Evolutionary conservation across 2,888 invertebrate genomes (phyloP).

Genomic region (Unio pictorum): DNA sequence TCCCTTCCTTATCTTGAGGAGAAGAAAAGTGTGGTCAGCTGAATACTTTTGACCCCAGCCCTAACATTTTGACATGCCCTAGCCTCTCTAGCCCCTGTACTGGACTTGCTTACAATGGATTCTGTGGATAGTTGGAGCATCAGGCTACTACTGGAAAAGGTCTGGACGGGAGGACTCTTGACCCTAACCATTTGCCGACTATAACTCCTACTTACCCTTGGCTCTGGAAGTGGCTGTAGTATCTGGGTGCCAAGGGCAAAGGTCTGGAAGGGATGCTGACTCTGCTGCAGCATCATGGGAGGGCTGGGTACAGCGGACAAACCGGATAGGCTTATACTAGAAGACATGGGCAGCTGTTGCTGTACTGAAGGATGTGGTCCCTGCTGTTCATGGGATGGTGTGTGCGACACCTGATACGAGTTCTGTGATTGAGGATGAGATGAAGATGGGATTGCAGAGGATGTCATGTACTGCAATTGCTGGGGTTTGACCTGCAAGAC

Average conservation of each 20-base stretch:
- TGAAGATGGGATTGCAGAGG: constrained; percentile 3
- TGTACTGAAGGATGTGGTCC: neutral
- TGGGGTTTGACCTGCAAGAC: constrained; percentile 80
- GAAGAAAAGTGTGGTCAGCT: too few species aligned
- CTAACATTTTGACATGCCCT: too few species aligned
- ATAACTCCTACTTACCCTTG: constrained; percentile 46
- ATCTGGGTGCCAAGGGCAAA: constrained; percentile 79
- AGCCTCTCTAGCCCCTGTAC: too few species aligned
- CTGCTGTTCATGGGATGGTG: constrained; percentile 4
- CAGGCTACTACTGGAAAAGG: too few species aligned
- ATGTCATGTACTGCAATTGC: constrained; percentile 75
- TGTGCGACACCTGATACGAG: neutral
- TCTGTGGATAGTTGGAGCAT: too few species aligned
- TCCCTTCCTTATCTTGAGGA: too few species aligned
- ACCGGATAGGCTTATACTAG: constrained; percentile 12
- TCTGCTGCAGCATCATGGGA: constrained; percentile 39
- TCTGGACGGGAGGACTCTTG: too few species aligned
- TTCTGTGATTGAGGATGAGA: constrained; percentile 1
- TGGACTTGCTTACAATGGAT: too few species aligned
- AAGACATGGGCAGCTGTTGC: constrained; percentile 2
- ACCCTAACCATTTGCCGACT: too few species aligned
- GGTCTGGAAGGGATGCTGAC: constrained; percentile 79
- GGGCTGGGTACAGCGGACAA: constrained; percentile 54
- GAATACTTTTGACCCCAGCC: too few species aligned
- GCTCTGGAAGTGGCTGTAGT: constrained; percentile 59